These are phyloP conservation scores for Leptogaster cylindrica DNA, from an alignment of 2,888 invertebrate species.

Conservation along the genomic window DNA sequence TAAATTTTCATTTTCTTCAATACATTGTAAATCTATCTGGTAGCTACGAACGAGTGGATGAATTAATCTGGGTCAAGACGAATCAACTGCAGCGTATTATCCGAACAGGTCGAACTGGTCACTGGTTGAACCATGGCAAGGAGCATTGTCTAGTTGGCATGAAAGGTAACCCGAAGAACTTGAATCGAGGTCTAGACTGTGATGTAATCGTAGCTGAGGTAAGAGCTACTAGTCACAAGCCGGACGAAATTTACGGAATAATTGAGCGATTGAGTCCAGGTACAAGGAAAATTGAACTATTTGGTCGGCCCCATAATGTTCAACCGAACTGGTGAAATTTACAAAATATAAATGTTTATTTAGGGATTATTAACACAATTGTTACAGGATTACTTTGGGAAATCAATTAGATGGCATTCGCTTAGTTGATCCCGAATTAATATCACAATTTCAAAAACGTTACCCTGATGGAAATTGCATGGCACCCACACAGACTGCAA, in stretches of 20 bases:
- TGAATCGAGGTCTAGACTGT: conserved; percentile 93
- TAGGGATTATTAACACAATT: no score
- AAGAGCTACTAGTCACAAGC: conserved; percentile 96
- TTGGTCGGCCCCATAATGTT: conserved; percentile 95
- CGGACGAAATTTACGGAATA: conserved; percentile 98
- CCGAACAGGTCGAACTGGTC: conserved; percentile 94
- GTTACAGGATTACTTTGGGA: conserved; percentile 88
- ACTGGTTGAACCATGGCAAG: conserved; percentile 99
- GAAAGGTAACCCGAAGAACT: conserved; percentile 90
- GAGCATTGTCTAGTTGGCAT: conserved; percentile 96
- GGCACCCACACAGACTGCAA: conserved; percentile 55
- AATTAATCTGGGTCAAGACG: conserved; percentile 98
- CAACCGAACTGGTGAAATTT: conserved; percentile 89
- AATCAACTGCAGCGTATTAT: conserved; percentile 97
- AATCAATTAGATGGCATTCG: conserved; percentile 96
- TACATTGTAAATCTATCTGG: neutral
- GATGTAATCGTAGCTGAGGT: conserved; percentile 99
- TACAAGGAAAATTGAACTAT: conserved; percentile 95
- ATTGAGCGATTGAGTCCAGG: conserved; percentile 96
- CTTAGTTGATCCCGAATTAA: conserved; percentile 89
- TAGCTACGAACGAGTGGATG: conserved; percentile 89
- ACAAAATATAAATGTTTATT: conserved; percentile 9
- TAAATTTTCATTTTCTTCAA: neutral
- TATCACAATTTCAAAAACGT: conserved; percentile 85
- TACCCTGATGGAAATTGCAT: conserved; percentile 85